A percentile compares a stretch with the other conserved stretches of the same genome.
These are phyloP conservation scores for Podarcis siculus DNA, from an alignment of 2,797 vertebrate species.

Conservation along the genomic window DNA sequence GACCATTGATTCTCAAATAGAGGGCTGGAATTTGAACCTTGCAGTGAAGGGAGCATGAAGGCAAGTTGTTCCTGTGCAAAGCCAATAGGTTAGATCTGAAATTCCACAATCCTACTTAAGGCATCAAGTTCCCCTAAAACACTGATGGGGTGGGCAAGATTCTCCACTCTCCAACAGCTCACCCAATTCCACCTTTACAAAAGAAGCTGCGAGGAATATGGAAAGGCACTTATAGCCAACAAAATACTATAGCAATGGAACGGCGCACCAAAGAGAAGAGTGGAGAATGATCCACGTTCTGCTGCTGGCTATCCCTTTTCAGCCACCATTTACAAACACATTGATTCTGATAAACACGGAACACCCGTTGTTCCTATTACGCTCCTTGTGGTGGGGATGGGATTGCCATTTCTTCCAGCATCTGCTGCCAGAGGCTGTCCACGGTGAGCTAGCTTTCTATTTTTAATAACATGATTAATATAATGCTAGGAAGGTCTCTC, in stretches of 20 bases:
- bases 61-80: not conserved
- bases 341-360: not conserved
- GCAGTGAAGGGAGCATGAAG: not conserved
- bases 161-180: slow-evolving; percentile 50
- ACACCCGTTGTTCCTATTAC: not conserved
- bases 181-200: slow-evolving; percentile 22
- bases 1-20: not conserved
- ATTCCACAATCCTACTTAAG: slow-evolving; percentile 26
- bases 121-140: slow-evolving; percentile 45
- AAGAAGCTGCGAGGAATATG: not conserved
- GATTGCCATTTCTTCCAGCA: slow-evolving; percentile 37
- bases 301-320: not conserved
- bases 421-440: slow-evolving; percentile 51
- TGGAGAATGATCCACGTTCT: not conserved
- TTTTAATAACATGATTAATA: slow-evolving; percentile 70
- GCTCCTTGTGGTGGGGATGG: slow-evolving; percentile 1
- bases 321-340: slow-evolving; percentile 8
- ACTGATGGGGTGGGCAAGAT: not conserved
- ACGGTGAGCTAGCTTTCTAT: slow-evolving; percentile 17
- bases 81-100: not conserved
- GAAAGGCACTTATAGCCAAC: not conserved
- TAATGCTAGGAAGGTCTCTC: slow-evolving; percentile 67
- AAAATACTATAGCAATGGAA: not conserved
- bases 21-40: not conserved
- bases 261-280: not conserved